These are phyloP conservation scores for Gopherus flavomarginatus DNA, from an alignment of 2,113 vertebrate genomes.

Conservation along the genomic window DNA sequence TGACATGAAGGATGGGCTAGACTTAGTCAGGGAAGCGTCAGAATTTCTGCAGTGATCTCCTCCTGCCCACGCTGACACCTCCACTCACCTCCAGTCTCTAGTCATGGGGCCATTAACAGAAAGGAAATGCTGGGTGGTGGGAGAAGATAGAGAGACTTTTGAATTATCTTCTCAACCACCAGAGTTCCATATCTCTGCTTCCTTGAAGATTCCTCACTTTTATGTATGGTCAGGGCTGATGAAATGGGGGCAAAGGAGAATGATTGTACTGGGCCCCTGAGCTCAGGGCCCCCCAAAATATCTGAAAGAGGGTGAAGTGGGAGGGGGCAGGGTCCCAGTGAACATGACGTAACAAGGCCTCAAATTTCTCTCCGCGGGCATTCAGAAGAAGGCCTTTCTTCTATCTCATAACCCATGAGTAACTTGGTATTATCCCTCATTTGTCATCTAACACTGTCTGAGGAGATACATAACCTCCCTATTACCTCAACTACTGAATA, in stretches of 20 bases:
- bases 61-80: neutral
- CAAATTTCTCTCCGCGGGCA: neutral
- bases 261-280: too few species aligned
- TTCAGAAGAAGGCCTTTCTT: neutral
- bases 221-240: neutral
- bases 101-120: neutral
- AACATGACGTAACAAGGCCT: neutral
- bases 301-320: neutral
- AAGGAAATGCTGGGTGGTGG: neutral
- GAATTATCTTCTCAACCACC: neutral
- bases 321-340: neutral
- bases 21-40: neutral
- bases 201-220: neutral
- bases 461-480: neutral
- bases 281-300: neutral
- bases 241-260: neutral
- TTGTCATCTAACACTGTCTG: neutral
- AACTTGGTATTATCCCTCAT: neutral
- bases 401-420: neutral
- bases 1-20: too few species aligned
- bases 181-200: neutral
- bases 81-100: neutral
- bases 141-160: neutral
- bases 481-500: neutral
- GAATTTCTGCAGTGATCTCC: neutral